phyloP scores from a whole-genome alignment of 1,140 invertebrate genomes.

The Brachystomella parvula region DNA sequence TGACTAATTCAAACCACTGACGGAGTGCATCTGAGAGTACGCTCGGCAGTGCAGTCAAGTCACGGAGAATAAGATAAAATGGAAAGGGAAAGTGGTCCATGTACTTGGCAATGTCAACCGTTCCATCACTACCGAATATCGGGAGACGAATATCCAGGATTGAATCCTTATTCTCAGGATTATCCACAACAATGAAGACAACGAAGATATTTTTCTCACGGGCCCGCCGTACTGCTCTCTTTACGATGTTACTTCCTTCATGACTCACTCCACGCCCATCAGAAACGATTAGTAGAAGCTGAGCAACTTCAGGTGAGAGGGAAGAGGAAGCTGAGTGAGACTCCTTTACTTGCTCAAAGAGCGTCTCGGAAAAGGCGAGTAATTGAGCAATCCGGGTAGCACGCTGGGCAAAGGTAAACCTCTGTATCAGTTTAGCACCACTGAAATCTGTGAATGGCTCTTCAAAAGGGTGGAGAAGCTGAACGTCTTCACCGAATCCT shows the following conservation, averaged over 20 bases:
- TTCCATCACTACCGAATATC: constrained; percentile 54
- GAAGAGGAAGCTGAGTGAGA: constrained; percentile 40
- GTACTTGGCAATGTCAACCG: constrained; percentile 64
- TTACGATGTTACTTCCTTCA: constrained; percentile 72
- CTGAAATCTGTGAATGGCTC: constrained; percentile 75
- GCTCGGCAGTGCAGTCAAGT: constrained; percentile 74
- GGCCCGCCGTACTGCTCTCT: constrained; percentile 68
- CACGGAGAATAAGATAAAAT: constrained; percentile 90
- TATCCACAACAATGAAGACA: constrained; percentile 93
- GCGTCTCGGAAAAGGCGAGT: constrained; percentile 64
- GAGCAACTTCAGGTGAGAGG: constrained; percentile 57
- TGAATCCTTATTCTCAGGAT: constrained; percentile 74
- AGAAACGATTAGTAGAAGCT: constrained; percentile 83
- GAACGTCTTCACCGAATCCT: constrained; percentile 82
- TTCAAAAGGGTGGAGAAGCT: constrained; percentile 73
- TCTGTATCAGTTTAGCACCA: constrained; percentile 66
- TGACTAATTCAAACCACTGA: constrained; percentile 97
- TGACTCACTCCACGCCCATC: constrained; percentile 88
- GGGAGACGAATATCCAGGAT: constrained; percentile 82
- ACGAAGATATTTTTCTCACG: constrained; percentile 76
- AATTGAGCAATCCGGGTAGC: constrained; percentile 71
- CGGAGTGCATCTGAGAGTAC: constrained; percentile 90
- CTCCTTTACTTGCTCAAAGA: constrained; percentile 47
- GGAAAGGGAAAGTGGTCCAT: constrained; percentile 96
- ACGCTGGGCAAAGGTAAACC: constrained; percentile 70